Base-by-base conservation (phyloP, 2,888 invertebrate genomes). In the Aphidius colemani region DNA sequence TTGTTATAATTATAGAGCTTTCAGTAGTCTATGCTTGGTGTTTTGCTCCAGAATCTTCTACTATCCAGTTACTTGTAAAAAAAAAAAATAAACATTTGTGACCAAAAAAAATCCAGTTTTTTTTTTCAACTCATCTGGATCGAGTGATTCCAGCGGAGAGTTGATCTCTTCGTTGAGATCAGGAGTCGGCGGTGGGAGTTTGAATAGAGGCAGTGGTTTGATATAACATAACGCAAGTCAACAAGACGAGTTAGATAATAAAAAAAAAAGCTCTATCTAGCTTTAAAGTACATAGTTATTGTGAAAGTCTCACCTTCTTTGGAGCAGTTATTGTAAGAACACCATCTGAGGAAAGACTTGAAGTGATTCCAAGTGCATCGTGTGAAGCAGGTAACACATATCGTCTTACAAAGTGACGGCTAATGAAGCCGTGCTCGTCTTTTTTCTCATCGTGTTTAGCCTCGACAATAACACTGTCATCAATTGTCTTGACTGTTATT, bases 371-470 rank as follows among this genome's bases (percentile, higher is more conserved):
- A 53, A 77, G 76, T 18, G 83, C 76, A 64, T 85, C 82, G 70
- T 84, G 83, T 67, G 82, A 82, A 66, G 81, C 70, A 39, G 85
- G 85, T 64, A 85, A 70, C 66, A 83, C 76, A 74, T 85, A 85
- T 70, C 84, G 79, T 53, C 85, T 77, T 55, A 81, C 80, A 71
- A 85, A 85, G 72, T 84, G 84, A 64, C 85, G 75, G 67, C 83
- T 82, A 69, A 85, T 80, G 71, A 76, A 83, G 40, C 85, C 85
- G 77, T 84, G 84, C 67, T 85, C 84, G 71, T 85, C 85, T 66
- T 79, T 78, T 69, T 76, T 82, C 71, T 85, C 85, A 69, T 84
- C 84, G 75, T 85, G 85, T 70, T 83, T 84, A 59, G 84, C 85
- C 67, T 84, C 84, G 50, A 85, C 81, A 44, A 83, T 78, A 53